A percentile compares a stretch with the other conserved stretches of the same genome.
Conservation (phyloP, 2,797 vertebrate genomes). For the Cebuella pygmaea region DNA sequence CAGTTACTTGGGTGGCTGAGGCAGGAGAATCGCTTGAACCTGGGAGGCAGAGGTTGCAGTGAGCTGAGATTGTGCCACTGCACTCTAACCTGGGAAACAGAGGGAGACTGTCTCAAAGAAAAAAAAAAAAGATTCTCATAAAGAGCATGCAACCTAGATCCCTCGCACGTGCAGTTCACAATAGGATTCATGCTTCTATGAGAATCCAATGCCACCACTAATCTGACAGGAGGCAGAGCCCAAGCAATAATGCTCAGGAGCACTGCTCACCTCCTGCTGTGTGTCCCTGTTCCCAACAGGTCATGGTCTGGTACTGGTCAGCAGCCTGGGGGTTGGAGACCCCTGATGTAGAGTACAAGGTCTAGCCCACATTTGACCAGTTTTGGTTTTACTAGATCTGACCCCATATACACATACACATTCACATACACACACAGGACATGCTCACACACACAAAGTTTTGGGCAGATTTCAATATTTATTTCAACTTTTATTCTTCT, state of each 20-base stretch:
- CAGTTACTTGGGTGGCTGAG: not conserved
- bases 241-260: not conserved
- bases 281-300: no score
- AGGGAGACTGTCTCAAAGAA: not conserved
- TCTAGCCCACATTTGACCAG: not conserved
- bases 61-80: not conserved
- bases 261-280: no score
- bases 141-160: not conserved
- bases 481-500: not conserved
- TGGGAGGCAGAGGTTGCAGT: not conserved
- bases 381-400: not conserved
- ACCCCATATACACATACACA: not conserved
- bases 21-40: not conserved
- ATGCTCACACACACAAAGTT: not conserved
- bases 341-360: not conserved
- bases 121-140: not conserved
- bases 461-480: not conserved
- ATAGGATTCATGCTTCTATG: not conserved
- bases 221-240: not conserved
- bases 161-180: not conserved
- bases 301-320: not conserved
- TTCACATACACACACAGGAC: no score
- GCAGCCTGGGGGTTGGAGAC: not conserved
- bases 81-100: not conserved
- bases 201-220: not conserved